A percentile compares a stretch with the other conserved stretches of the same genome.
Evolutionary conservation across 1,140 invertebrate genomes (phyloP).

Genomic region (Drosophila neocordata): DNA sequence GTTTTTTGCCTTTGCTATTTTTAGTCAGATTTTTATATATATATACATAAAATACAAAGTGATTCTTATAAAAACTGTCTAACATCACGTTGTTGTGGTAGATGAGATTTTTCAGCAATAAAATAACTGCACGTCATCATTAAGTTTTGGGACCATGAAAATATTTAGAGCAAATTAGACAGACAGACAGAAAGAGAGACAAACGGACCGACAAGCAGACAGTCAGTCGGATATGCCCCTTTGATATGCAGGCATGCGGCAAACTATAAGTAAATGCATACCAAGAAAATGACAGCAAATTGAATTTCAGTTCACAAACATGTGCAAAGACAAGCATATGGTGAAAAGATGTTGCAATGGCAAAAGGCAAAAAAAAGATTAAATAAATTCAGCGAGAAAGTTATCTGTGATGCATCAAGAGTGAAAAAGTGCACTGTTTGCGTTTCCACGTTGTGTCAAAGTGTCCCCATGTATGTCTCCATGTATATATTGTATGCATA

Average conservation of each 20-base stretch:
- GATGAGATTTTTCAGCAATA: constrained; percentile 13
- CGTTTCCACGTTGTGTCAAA: not conserved
- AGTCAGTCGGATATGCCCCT: constrained; percentile 1
- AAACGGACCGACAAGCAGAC: not conserved
- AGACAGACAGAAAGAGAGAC: not conserved
- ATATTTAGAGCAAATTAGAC: constrained; percentile 12
- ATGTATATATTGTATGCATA: too few relatives aligned
- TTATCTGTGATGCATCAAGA: not conserved
- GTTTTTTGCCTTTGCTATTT: not conserved
- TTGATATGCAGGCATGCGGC: constrained; percentile 21
- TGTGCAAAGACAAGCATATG: constrained; percentile 5
- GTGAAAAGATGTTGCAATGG: not conserved
- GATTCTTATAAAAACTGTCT: not conserved
- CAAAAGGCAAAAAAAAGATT: not conserved
- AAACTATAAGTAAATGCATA: constrained; percentile 11
- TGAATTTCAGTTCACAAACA: constrained; percentile 7
- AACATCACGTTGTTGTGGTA: constrained; percentile 10
- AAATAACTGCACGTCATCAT: constrained; percentile 22
- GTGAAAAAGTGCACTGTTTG: not conserved
- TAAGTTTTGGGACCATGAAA: constrained; percentile 17
- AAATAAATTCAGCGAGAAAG: not conserved
- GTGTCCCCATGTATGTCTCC: not conserved
- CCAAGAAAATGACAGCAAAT: constrained; percentile 18
- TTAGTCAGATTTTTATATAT: constrained; percentile 26
- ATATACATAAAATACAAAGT: too few relatives aligned